phyloP scores from a whole-genome alignment of 1,140 invertebrate genomes.

The Samia ricini region DNA sequence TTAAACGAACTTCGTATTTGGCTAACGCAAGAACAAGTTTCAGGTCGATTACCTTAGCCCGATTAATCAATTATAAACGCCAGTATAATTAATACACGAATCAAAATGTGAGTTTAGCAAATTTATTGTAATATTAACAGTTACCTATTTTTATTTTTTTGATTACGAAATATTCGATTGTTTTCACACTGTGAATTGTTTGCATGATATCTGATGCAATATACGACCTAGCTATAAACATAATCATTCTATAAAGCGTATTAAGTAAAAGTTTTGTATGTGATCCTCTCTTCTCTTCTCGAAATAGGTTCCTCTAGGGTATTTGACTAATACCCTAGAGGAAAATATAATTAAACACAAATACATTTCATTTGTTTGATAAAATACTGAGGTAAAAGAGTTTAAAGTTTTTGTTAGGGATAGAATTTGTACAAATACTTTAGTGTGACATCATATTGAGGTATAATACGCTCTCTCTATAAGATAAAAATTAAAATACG shows the following conservation, averaged over 20 bases:
- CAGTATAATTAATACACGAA: neutral
- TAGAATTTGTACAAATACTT: too few relatives aligned
- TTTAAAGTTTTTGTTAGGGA: too few relatives aligned
- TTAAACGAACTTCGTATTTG: neutral
- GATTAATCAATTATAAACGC: neutral
- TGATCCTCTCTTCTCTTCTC: too few relatives aligned
- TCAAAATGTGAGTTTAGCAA: neutral
- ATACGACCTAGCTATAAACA: neutral
- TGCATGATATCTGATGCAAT: neutral
- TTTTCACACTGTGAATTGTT: constrained; percentile 1
- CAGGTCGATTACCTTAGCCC: neutral
- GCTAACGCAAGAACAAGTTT: neutral
- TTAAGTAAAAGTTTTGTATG: too few relatives aligned
- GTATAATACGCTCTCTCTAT: too few relatives aligned
- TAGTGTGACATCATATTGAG: too few relatives aligned
- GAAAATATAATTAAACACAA: too few relatives aligned
- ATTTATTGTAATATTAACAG: neutral
- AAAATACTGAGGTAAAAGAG: too few relatives aligned
- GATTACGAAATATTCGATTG: neutral
- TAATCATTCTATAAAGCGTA: neutral
- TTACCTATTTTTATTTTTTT: neutral
- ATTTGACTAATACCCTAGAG: too few relatives aligned
- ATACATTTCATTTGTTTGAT: too few relatives aligned
- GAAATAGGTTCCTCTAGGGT: too few relatives aligned
- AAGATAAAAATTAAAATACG: too few relatives aligned